These are phyloP conservation scores for Hemistola chrysoprasaria DNA, from an alignment of 2,888 invertebrate species.

Conservation along the genomic window DNA sequence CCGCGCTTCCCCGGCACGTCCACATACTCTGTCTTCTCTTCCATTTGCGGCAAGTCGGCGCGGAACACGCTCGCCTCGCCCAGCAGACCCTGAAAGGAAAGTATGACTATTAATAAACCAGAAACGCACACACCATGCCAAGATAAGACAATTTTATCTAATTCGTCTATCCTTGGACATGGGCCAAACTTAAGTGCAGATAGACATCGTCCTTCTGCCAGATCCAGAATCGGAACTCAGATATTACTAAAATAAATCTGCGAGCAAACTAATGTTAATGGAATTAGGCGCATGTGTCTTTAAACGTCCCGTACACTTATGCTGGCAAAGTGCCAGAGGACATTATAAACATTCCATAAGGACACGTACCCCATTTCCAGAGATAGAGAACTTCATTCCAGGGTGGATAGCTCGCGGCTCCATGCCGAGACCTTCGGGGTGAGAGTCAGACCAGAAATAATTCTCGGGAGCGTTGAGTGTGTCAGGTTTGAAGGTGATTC, in stretches of 20 bases:
- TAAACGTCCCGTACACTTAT: conserved; percentile 14
- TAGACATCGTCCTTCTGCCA: conserved; percentile 49
- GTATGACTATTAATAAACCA: conserved; percentile 35
- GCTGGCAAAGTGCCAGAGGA: conserved; percentile 38
- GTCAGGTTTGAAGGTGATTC: conserved; percentile 87
- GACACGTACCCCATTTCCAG: conserved; percentile 80
- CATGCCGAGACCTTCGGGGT: conserved; percentile 87
- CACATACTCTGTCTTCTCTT: conserved; percentile 84
- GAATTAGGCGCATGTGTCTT: conserved; percentile 14
- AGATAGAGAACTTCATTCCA: conserved; percentile 85
- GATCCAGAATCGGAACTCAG: conserved; percentile 38
- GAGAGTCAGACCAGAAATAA: conserved; percentile 90
- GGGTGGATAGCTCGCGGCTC: conserved; percentile 85
- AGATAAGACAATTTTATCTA: conserved; percentile 34
- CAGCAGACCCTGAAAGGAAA: conserved; percentile 66
- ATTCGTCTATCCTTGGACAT: conserved; percentile 38
- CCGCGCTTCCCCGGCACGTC: conserved; percentile 71
- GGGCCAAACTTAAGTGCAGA: conserved; percentile 45
- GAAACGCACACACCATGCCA: conserved; percentile 34
- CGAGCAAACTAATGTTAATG: conserved; percentile 40
- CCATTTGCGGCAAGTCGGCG: conserved; percentile 85
- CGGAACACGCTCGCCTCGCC: conserved; percentile 87
- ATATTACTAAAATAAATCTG: conserved; percentile 33
- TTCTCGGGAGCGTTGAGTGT: conserved; percentile 83
- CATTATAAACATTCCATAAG: conserved; percentile 5